These are phyloP conservation scores for Andrena camellia DNA, from an alignment of 2,888 invertebrate genomes.

Conservation along the genomic window DNA sequence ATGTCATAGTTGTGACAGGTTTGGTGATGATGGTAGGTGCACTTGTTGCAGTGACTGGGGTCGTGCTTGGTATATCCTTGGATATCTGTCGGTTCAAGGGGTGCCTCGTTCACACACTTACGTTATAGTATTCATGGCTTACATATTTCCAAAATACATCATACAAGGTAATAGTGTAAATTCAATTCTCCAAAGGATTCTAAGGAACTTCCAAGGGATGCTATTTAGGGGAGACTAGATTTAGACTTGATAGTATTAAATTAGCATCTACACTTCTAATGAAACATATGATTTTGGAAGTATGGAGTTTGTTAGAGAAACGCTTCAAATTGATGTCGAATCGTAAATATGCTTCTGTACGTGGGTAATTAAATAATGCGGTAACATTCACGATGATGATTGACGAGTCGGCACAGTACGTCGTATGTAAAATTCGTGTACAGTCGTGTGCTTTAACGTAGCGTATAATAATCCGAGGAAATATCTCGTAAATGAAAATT, in stretches of 20 bases:
- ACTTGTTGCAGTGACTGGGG: constrained; percentile 85
- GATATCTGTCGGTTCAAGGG: constrained; percentile 87
- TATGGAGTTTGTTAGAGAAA: constrained; percentile 51
- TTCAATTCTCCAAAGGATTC: constrained; percentile 51
- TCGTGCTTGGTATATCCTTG: constrained; percentile 86
- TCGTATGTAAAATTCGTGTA: constrained; percentile 30
- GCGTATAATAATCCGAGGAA: neutral
- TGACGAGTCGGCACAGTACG: constrained; percentile 49
- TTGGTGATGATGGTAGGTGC: constrained; percentile 84
- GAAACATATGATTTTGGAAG: constrained; percentile 39
- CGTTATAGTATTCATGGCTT: constrained; percentile 68
- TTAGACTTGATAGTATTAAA: constrained; percentile 49
- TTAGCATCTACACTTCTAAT: constrained; percentile 59
- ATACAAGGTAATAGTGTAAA: constrained; percentile 61
- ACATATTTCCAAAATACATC: constrained; percentile 69
- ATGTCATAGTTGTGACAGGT: constrained; percentile 80
- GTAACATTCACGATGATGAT: constrained; percentile 54
- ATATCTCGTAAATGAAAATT: constrained; percentile 13
- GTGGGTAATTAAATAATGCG: constrained; percentile 50
- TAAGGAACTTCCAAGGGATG: constrained; percentile 53
- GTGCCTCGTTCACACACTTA: constrained; percentile 82
- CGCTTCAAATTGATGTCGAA: constrained; percentile 38
- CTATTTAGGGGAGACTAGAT: constrained; percentile 57
- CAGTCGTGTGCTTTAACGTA: constrained; percentile 19
- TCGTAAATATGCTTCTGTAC: constrained; percentile 40